Evolutionary conservation across 2,888 invertebrate species (phyloP).

Genomic region (Lottia scabra): DNA sequence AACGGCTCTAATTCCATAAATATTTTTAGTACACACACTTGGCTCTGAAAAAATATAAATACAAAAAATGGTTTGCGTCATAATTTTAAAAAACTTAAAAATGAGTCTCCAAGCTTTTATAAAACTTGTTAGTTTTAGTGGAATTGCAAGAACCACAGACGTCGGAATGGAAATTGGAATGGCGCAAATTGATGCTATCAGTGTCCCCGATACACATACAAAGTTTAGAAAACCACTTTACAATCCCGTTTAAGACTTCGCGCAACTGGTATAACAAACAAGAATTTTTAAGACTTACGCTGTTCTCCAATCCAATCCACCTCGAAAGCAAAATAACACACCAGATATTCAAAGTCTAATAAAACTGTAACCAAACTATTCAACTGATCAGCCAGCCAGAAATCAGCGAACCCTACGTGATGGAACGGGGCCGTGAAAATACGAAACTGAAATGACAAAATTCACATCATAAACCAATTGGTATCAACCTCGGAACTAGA

Average conservation of each 20-base stretch:
- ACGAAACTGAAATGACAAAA: slow-evolving; percentile 59
- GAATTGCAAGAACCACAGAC: too few relatives aligned
- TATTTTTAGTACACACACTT: slow-evolving; percentile 54
- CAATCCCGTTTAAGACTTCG: too few relatives aligned
- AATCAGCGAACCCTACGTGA: slow-evolving; percentile 95
- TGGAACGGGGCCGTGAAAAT: slow-evolving; percentile 90
- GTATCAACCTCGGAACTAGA: too few relatives aligned
- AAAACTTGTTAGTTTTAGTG: too few relatives aligned
- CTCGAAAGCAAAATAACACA: slow-evolving; percentile 82
- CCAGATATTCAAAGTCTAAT: slow-evolving; percentile 92
- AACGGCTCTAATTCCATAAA: slow-evolving; percentile 82
- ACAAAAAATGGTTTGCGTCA: neutral
- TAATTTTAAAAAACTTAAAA: too few relatives aligned
- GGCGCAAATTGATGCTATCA: too few relatives aligned
- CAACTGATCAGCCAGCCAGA: slow-evolving; percentile 98
- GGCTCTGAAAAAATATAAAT: slow-evolving; percentile 32
- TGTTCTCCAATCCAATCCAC: slow-evolving; percentile 65
- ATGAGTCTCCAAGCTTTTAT: too few relatives aligned
- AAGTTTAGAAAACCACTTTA: too few relatives aligned
- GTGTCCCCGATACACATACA: too few relatives aligned
- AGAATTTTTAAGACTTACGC: slow-evolving; percentile 40
- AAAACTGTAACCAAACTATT: slow-evolving; percentile 92
- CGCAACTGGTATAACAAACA: neutral
- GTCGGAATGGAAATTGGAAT: too few relatives aligned
- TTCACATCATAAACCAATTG: too few relatives aligned